Base-by-base conservation (phyloP, 1,140 invertebrate genomes). In the Paraescarpia echinospica region DNA sequence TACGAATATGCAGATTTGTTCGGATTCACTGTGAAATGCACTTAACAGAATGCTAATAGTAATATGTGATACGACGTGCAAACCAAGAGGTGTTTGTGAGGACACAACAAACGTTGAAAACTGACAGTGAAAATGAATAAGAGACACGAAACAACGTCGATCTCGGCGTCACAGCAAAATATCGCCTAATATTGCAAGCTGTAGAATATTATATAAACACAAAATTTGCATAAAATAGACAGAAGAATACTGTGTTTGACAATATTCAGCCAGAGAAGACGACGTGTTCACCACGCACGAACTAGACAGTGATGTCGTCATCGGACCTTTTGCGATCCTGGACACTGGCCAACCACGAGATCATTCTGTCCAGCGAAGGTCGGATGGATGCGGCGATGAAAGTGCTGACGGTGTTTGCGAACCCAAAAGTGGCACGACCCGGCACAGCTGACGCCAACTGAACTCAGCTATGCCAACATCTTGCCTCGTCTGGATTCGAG, bases 381-480 rank as follows among this genome's bases (percentile, higher is more conserved):
- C 59, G 59, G 41, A 41, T 12, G 41, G 41, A 77, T 18, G 59
- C 59, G 59, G 18, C 22, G 27, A 22, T 27, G 27, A 77, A 22
- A 18, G 27, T 22, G 22, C 59, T 77, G 59, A 31, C 59, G 59
- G 59, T 77, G 59, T 77, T 77, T 77, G 59, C 59, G 27, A 90
- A 31, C 27, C 90, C 35, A 34, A 22, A 90, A 90, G 35, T 90
- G 90, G 90, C 90, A 90, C 34, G 34, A 90, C n/a, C 18, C 18
- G n/a, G 35, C 90, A 90, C 18, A 90, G 90, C 90, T 90, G 90
- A 90, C 90, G 90, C 34, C 35, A 41, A n/a, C 35, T 41, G 35
- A 27, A 90, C 90, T 90, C 90, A 90, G 90, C 90, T 90, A 90
- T 90, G 90, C 90, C 90, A 90, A 90, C 90, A 90, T 90, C 90